Percentiles rank a stretch among this genome's conserved stretches.
Evolutionary conservation across 53 echinoderm and acorn worm genomes (phyloP).

Genomic region (Hippasteria phrygiana): DNA sequence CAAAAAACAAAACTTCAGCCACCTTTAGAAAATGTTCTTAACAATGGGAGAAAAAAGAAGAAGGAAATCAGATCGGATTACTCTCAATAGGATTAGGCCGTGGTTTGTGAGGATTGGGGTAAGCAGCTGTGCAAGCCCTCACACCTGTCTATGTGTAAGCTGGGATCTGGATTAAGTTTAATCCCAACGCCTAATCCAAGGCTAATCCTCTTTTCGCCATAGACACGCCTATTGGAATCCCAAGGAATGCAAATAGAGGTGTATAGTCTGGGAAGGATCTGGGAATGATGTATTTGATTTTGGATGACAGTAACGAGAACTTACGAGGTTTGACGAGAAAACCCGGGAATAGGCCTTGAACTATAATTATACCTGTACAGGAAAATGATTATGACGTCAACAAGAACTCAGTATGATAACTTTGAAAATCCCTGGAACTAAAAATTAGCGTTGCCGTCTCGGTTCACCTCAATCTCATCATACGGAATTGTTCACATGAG

Average conservation of each 20-base stretch:
- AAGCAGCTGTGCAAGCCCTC: slow-evolving; percentile 27
- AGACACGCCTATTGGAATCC: slow-evolving; percentile 27
- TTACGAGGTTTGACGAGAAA: no score
- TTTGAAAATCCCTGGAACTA: no score
- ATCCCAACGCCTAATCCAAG: slow-evolving; percentile 16
- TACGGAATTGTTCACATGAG: no score
- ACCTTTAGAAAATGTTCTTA: background rate
- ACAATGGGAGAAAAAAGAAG: background rate
- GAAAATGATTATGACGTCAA: no score
- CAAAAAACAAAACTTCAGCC: no score
- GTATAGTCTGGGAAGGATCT: background rate
- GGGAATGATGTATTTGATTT: no score
- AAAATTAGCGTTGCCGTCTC: no score
- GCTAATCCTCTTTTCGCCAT: slow-evolving; percentile 5
- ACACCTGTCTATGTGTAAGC: slow-evolving; percentile 28
- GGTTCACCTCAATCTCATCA: no score
- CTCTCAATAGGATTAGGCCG: background rate
- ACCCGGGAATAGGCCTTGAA: no score
- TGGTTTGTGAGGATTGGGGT: background rate
- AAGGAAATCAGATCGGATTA: slow-evolving; percentile 30
- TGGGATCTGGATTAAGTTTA: slow-evolving; percentile 31
- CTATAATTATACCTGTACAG: no score
- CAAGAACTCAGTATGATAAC: no score
- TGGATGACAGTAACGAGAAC: no score
- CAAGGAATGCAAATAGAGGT: slow-evolving; percentile 19